phyloP scores from a whole-genome alignment of 1,140 invertebrate genomes.

The Drosophila elegans region DNA sequence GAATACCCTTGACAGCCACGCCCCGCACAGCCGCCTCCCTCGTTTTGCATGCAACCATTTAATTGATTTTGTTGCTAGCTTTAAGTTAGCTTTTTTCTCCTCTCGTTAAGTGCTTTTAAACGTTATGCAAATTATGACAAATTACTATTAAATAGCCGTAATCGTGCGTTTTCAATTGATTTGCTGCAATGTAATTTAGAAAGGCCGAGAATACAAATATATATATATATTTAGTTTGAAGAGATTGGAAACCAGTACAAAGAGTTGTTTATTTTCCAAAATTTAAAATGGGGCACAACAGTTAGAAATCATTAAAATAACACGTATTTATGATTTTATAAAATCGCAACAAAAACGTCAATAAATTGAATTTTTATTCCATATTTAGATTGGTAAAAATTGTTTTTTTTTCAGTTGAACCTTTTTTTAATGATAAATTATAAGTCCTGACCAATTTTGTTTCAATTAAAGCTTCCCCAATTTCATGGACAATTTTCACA shows the following conservation, averaged over 20 bases:
- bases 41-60: conserved; percentile 57
- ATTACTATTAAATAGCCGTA: conserved; percentile 76
- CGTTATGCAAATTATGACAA: conserved; percentile 80
- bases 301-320: too few species aligned
- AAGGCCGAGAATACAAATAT: background rate
- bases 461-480: conserved; percentile 44
- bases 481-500: conserved; percentile 59
- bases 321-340: too few species aligned
- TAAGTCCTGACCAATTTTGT: conserved; percentile 25
- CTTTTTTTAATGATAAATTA: background rate
- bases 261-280: background rate
- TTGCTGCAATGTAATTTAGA: conserved; percentile 31
- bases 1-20: conserved; percentile 48
- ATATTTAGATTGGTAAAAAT: background rate
- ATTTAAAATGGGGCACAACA: too few species aligned
- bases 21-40: background rate
- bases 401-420: background rate
- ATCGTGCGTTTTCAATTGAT: conserved; percentile 68
- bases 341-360: too few species aligned
- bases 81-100: conserved; percentile 26
- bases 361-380: too few species aligned
- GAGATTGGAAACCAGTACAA: background rate
- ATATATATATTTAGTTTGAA: conserved; percentile 4
- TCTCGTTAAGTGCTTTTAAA: conserved; percentile 70
- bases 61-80: conserved; percentile 67